These are phyloP conservation scores for Pseudochromis fuscus DNA, from an alignment of 2,797 vertebrate genomes.

Conservation along the genomic window DNA sequence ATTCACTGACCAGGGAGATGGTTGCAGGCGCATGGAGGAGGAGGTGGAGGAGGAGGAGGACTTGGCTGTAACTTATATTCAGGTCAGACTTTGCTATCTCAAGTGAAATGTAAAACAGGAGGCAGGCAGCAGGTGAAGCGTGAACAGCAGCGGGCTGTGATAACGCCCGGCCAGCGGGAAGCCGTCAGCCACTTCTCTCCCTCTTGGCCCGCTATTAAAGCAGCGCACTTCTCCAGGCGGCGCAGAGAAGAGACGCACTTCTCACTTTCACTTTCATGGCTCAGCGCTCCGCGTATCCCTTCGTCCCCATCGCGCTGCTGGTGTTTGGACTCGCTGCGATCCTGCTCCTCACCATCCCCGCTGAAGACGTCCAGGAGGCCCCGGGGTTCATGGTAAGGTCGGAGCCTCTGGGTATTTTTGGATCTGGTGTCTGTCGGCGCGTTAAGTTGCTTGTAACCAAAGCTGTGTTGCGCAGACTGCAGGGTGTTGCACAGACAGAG, in stretches of 20 bases:
- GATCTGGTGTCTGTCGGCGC: no score
- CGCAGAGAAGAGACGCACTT: constrained; percentile 10
- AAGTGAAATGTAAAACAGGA: constrained; percentile 65
- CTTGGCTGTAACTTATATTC: constrained; percentile 24
- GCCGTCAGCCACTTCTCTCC: constrained; percentile 8
- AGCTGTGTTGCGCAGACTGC: background rate
- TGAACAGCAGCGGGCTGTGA: constrained; percentile 23
- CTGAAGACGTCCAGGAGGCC: constrained; percentile 81
- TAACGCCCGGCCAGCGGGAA: constrained; percentile 13
- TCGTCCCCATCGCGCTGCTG: constrained; percentile 80
- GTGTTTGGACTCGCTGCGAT: constrained; percentile 84
- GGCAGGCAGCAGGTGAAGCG: constrained; percentile 58
- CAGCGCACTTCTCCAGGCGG: constrained; percentile 17
- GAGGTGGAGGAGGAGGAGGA: no score
- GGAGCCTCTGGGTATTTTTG: constrained; percentile 25
- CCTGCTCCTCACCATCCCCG: constrained; percentile 88
- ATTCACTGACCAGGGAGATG: constrained; percentile 1
- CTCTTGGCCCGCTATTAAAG: constrained; percentile 5
- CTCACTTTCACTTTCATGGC: constrained; percentile 76
- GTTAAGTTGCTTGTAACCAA: background rate
- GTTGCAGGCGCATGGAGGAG: background rate
- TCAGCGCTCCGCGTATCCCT: constrained; percentile 48
- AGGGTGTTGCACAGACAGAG: background rate
- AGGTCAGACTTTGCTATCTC: constrained; percentile 31
- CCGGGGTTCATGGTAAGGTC: constrained; percentile 88